Evolutionary conservation across 2,113 vertebrate species (phyloP).

Genomic region (Mastomys coucha): DNA sequence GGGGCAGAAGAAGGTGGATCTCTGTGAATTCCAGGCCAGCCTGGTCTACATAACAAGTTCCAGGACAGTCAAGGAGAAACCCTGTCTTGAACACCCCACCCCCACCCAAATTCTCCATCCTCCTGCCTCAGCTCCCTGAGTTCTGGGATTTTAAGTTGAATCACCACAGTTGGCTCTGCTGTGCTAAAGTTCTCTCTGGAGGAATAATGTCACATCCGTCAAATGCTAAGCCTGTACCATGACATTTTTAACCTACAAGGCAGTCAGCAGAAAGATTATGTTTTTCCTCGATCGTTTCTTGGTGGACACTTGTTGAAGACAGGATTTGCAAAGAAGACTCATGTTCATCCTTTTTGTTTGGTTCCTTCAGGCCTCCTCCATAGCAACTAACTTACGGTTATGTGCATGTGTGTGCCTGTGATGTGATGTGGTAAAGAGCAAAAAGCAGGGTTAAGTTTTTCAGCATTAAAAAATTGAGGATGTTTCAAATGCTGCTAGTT

Average conservation of each 20-base stretch:
- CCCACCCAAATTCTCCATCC: too few species aligned
- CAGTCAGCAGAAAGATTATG: not conserved
- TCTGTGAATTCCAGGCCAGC: too few species aligned
- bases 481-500: not conserved
- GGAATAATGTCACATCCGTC: not conserved
- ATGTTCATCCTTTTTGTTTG: not conserved
- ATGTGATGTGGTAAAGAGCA: not conserved
- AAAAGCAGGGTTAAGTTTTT: not conserved
- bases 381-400: not conserved
- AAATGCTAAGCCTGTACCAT: not conserved
- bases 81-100: too few species aligned
- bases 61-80: too few species aligned
- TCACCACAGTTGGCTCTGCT: not conserved
- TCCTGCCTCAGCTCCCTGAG: not conserved
- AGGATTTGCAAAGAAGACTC: not conserved
- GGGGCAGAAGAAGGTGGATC: too few species aligned
- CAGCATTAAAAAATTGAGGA: conserved; percentile 2
- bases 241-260: not conserved
- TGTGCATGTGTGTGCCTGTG: not conserved
- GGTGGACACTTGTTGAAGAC: not conserved
- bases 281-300: not conserved
- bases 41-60: too few species aligned
- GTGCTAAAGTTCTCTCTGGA: not conserved
- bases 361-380: not conserved
- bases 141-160: not conserved